Percentiles rank a stretch among this genome's conserved stretches.
These are phyloP conservation scores for Trochalopteron elliotii DNA, from an alignment of 2,113 vertebrate species.

Conservation along the genomic window DNA sequence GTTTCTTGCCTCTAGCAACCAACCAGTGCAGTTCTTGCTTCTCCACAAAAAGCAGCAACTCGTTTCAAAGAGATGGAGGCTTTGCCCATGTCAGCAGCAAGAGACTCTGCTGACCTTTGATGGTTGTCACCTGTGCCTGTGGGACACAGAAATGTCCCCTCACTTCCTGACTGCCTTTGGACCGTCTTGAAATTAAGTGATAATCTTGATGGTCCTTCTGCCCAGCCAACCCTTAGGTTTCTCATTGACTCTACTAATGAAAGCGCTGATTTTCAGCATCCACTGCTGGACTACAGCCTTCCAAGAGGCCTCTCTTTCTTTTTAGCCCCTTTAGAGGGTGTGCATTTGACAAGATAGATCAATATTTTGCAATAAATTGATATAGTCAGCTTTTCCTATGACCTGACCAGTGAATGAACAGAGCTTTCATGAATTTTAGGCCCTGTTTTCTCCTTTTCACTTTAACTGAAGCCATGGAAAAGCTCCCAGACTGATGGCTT, in stretches of 20 bases:
- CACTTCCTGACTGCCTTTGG: background rate
- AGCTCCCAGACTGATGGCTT: background rate
- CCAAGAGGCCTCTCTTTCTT: background rate
- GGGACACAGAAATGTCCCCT: background rate
- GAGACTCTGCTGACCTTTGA: background rate
- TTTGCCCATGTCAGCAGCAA: background rate
- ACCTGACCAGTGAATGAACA: background rate
- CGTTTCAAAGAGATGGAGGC: background rate
- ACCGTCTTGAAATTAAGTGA: background rate
- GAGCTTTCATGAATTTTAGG: background rate
- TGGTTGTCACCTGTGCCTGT: background rate
- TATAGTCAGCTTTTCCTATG: background rate
- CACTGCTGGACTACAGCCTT: background rate
- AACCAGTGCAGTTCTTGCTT: background rate
- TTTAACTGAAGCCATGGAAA: background rate
- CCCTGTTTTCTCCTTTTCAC: background rate
- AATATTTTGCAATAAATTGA: background rate
- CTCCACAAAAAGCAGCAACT: background rate
- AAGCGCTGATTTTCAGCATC: background rate
- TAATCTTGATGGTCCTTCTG: background rate
- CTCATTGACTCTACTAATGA: background rate
- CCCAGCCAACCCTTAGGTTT: background rate
- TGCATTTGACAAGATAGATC: background rate
- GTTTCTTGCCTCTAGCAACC: background rate
- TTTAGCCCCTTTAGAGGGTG: background rate